These are phyloP conservation scores for Dasypogon diadema DNA, from an alignment of 2,888 invertebrate genomes.

Conservation along the genomic window DNA sequence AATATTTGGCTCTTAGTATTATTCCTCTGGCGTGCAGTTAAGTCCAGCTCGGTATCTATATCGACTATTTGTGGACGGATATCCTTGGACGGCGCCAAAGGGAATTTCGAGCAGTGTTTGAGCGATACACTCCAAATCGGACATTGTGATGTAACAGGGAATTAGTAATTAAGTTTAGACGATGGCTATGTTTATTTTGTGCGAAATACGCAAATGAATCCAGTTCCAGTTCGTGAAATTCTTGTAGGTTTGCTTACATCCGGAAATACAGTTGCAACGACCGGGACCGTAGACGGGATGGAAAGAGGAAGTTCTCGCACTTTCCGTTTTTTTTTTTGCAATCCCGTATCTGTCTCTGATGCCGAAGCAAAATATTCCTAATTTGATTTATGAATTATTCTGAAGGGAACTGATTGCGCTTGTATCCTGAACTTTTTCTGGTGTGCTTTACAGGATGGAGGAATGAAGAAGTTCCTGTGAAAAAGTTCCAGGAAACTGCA, in stretches of 20 bases:
- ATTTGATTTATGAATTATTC: constrained; percentile 43
- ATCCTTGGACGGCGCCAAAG: constrained; percentile 32
- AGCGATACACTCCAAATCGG: constrained; percentile 40
- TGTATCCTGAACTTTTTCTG: neutral
- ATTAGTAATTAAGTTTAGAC: constrained; percentile 46
- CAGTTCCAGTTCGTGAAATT: neutral
- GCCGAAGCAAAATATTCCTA: constrained; percentile 28
- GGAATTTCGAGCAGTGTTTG: constrained; percentile 42
- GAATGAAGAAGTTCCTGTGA: neutral
- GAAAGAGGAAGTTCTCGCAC: neutral
- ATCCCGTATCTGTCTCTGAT: neutral
- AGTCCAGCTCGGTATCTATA: constrained; percentile 13
- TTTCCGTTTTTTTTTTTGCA: neutral
- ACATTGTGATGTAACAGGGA: constrained; percentile 48
- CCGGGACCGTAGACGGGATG: too few relatives aligned
- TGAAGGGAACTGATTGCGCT: constrained; percentile 35
- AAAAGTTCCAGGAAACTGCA: too few relatives aligned
- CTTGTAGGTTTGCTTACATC: too few relatives aligned
- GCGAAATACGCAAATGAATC: constrained; percentile 35
- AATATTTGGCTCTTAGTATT: constrained; percentile 3
- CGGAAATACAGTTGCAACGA: too few relatives aligned
- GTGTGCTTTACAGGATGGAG: neutral
- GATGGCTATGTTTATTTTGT: constrained; percentile 24
- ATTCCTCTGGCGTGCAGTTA: constrained; percentile 39
- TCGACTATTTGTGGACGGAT: constrained; percentile 39